phyloP scores from a whole-genome alignment of 37 sponge, comb jelly and placozoan species.

The Lycopodina hypogea region DNA sequence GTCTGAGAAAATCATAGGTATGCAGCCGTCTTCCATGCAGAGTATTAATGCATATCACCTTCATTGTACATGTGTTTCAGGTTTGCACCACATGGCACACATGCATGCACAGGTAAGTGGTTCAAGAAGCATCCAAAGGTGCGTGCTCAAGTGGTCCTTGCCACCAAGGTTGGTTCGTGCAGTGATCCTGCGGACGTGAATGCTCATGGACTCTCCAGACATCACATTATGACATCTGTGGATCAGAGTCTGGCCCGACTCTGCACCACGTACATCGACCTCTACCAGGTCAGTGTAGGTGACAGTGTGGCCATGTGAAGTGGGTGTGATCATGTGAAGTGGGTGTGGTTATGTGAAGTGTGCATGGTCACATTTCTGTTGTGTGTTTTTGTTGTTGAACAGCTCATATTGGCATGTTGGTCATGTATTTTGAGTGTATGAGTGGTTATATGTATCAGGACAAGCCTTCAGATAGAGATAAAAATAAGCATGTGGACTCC shows the following conservation, averaged over 20 bases:
- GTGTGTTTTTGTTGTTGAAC: too few relatives aligned
- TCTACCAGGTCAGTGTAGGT: constrained; percentile 63
- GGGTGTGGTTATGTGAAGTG: too few relatives aligned
- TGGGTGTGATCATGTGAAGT: too few relatives aligned
- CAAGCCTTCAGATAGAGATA: too few relatives aligned
- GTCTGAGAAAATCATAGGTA: constrained; percentile 78
- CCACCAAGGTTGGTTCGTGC: constrained; percentile 54
- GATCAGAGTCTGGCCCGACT: constrained; percentile 78
- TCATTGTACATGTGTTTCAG: not conserved
- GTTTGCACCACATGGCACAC: too few relatives aligned
- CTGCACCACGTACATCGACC: constrained; percentile 75
- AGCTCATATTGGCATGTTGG: too few relatives aligned
- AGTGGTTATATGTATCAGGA: too few relatives aligned
- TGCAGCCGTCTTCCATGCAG: not conserved
- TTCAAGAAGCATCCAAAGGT: constrained; percentile 46
- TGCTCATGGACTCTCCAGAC: constrained; percentile 76
- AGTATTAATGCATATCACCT: constrained; percentile 1
- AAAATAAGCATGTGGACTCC: too few relatives aligned
- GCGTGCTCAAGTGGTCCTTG: constrained; percentile 38
- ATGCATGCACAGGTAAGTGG: constrained; percentile 42
- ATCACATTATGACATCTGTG: constrained; percentile 75
- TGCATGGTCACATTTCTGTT: too few relatives aligned
- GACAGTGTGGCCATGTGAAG: not conserved
- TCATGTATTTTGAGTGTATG: too few relatives aligned
- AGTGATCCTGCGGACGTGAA: constrained; percentile 72